A percentile compares a stretch with the other conserved stretches of the same genome.
Evolutionary conservation across 2,113 vertebrate genomes (phyloP).

Genomic region (Ibidorhyncha struthersii): DNA sequence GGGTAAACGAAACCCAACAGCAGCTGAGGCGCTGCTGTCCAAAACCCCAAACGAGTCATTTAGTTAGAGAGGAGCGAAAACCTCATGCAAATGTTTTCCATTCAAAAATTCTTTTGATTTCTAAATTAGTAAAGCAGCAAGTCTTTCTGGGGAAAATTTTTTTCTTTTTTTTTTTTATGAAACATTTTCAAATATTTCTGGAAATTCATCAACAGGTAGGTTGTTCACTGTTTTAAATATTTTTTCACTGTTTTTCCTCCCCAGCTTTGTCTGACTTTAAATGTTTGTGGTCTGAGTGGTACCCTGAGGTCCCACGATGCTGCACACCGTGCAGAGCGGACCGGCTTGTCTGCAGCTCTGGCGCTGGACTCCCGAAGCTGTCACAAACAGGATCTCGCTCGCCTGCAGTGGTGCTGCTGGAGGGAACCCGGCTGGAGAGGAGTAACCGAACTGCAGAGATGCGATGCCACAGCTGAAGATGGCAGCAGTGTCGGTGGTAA

Average conservation of each 20-base stretch:
- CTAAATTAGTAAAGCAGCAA: neutral
- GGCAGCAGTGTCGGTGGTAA: neutral
- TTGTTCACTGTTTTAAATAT: neutral
- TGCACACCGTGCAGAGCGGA: neutral
- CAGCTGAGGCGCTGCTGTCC: neutral
- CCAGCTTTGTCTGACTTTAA: neutral
- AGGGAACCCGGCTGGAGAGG: neutral
- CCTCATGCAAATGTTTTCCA: neutral
- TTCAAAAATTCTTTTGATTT: neutral
- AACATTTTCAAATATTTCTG: neutral
- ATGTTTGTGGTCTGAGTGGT: rapidly evolving
- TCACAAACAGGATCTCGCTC: neutral
- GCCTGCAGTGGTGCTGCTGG: rapidly evolving
- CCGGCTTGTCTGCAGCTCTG: neutral
- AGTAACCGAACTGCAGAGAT: rapidly evolving
- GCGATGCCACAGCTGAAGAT: rapidly evolving
- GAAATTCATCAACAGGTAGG: neutral
- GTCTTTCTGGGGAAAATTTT: neutral
- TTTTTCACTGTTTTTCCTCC: neutral
- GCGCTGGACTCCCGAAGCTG: rapidly evolving
- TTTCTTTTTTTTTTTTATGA: neutral
- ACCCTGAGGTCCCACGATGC: rapidly evolving
- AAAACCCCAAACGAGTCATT: rapidly evolving
- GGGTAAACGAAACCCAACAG: neutral
- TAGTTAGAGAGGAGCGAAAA: neutral